Evolutionary conservation across 2,888 invertebrate species (phyloP).

Genomic region (Cheilosia scutellata): DNA sequence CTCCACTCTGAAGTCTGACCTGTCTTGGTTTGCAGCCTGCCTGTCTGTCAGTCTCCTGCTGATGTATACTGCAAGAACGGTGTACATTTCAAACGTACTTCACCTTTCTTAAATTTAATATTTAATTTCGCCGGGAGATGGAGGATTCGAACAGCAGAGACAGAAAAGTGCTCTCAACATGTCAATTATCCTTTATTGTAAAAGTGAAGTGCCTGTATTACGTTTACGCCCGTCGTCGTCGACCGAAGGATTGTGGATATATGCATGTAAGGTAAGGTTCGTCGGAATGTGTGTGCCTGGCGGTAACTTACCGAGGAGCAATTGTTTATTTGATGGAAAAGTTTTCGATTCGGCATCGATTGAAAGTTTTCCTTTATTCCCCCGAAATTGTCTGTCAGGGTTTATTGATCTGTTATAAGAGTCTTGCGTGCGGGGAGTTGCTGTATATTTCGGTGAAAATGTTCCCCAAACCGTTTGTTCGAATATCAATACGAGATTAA

Average conservation of each 20-base stretch:
- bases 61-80: not conserved
- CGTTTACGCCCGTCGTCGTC: not conserved
- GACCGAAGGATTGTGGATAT: conserved; percentile 39
- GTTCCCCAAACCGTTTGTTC: conserved; percentile 22
- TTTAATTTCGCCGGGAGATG: conserved; percentile 66
- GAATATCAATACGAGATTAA: conserved; percentile 70
- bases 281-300: conserved; percentile 8
- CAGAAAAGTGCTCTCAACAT: conserved; percentile 73
- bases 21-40: not conserved
- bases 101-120: conserved; percentile 73
- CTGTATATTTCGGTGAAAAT: not conserved
- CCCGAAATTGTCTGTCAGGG: conserved; percentile 64
- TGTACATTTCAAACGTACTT: conserved; percentile 68
- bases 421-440: conserved; percentile 13
- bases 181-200: conserved; percentile 75
- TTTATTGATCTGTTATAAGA: conserved; percentile 65
- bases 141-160: conserved; percentile 29
- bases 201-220: conserved; percentile 65
- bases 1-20: not conserved
- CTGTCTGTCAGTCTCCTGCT: conserved; percentile 11
- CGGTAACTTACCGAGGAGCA: conserved; percentile 41
- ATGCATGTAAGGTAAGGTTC: conserved; percentile 46
- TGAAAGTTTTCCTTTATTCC: conserved; percentile 66
- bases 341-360: conserved; percentile 67
- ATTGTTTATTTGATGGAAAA: conserved; percentile 70